These are phyloP conservation scores for Bolborhynchus lineola DNA, from an alignment of 2,113 vertebrate genomes.

Conservation along the genomic window DNA sequence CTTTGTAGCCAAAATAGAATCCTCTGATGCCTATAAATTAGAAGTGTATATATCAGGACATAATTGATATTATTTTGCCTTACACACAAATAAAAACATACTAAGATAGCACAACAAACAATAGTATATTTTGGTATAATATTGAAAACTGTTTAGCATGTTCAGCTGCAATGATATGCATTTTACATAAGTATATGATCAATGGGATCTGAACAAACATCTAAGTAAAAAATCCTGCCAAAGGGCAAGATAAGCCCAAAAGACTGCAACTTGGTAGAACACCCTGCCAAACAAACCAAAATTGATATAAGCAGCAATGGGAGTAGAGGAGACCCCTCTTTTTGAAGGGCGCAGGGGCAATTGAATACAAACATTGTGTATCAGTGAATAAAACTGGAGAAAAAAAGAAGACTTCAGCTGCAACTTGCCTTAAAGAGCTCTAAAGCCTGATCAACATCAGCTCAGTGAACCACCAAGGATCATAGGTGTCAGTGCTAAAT, in stretches of 20 bases:
- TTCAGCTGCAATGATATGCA: background rate
- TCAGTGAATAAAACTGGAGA: background rate
- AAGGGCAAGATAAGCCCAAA: background rate
- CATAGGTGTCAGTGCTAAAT: background rate
- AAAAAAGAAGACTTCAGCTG: background rate
- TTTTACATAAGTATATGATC: background rate
- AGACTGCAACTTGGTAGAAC: background rate
- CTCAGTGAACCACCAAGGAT: background rate
- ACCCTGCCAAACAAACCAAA: background rate
- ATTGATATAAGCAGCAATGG: background rate
- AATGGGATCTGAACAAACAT: background rate
- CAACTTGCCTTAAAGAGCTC: background rate
- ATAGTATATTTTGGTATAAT: background rate
- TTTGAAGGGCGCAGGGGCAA: background rate
- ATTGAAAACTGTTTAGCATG: background rate
- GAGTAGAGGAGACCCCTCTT: accelerated
- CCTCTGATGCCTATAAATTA: background rate
- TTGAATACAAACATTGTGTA: background rate
- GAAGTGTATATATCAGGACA: background rate
- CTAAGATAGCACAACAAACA: background rate
- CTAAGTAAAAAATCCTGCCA: background rate
- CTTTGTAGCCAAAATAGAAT: background rate
- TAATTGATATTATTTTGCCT: background rate
- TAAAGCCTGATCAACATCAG: background rate
- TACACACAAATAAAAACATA: background rate